phyloP scores from a whole-genome alignment of 2,113 vertebrate genomes.

The Hippocampus guttulatus region DNA sequence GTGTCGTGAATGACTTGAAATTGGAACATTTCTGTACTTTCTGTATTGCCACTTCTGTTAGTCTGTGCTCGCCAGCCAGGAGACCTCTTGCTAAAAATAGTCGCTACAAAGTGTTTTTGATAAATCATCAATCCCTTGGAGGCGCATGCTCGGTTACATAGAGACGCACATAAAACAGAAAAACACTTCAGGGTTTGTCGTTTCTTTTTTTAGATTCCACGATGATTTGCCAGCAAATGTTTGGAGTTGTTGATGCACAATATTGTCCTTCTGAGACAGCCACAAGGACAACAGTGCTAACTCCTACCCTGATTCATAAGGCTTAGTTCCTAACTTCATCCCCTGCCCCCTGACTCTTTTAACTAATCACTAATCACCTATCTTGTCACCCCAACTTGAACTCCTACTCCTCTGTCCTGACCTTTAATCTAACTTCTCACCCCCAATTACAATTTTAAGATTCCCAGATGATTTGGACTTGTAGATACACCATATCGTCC shows the following conservation, averaged over 20 bases:
- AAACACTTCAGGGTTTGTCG: constrained; percentile 55
- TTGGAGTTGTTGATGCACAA: constrained; percentile 11
- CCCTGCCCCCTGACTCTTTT: too few species aligned
- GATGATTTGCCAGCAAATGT: constrained; percentile 34
- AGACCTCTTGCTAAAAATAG: constrained; percentile 24
- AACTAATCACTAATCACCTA: too few species aligned
- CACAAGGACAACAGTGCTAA: constrained; percentile 32
- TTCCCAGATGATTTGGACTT: background rate
- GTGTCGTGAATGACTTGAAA: constrained; percentile 26
- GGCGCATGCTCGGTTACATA: constrained; percentile 44
- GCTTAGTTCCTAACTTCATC: background rate
- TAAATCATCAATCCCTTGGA: constrained; percentile 40
- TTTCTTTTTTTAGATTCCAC: constrained; percentile 58
- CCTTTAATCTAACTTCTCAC: too few species aligned
- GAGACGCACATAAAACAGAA: constrained; percentile 50
- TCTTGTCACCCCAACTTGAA: too few species aligned
- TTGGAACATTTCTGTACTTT: background rate
- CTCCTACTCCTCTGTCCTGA: background rate
- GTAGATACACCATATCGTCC: constrained; percentile 34
- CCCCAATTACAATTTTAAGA: background rate
- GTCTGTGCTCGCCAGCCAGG: constrained; percentile 17
- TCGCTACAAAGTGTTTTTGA: constrained; percentile 42
- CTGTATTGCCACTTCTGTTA: constrained; percentile 12
- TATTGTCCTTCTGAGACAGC: constrained; percentile 37
- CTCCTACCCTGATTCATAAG: background rate